Evolutionary conservation across 1,140 invertebrate genomes (phyloP).

Genomic region (silkworm (Bombyx mori)): ASM3026992v2 NC_085123.1:3841501-3842000

Average conservation of each 20-base stretch:
- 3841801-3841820: no score
- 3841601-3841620: no score
- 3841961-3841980: constrained; percentile 27
- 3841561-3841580: constrained; percentile 49
- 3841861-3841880: not conserved
- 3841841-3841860: not conserved
- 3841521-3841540: constrained; percentile 73
- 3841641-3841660: no score
- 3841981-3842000: constrained; percentile 48
- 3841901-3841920: constrained; percentile 26
- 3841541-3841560: constrained; percentile 71
- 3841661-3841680: no score
- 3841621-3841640: no score
- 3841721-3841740: no score
- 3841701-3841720: no score
- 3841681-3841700: no score
- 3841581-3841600: not conserved
- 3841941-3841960: constrained; percentile 52
- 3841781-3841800: no score
- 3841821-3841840: not conserved
- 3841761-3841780: no score
- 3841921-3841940: constrained; percentile 33
- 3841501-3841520: constrained; percentile 73
- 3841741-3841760: no score
- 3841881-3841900: no score